Conservation (phyloP, 2,888 invertebrate genomes). For the Drosophila melanosoma region DNA sequence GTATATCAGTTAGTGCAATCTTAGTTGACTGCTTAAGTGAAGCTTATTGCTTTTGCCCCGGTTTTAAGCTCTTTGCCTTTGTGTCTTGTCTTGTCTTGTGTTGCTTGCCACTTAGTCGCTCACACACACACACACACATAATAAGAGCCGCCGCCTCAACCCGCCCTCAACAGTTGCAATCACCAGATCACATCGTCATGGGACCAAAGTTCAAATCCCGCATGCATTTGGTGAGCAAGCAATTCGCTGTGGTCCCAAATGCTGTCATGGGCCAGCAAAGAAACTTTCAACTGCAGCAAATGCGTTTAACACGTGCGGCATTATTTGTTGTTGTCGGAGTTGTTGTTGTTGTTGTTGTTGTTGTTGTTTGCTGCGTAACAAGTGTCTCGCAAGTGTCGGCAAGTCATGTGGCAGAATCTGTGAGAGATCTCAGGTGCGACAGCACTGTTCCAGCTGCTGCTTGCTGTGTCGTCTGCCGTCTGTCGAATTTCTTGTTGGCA, state of each 20-base stretch:
- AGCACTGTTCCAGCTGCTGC: slow-evolving; percentile 25
- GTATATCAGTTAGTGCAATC: slow-evolving; percentile 15
- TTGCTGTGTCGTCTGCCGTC: slow-evolving; percentile 24
- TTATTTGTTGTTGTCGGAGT: background rate
- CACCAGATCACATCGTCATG: slow-evolving; percentile 27
- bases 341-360: background rate
- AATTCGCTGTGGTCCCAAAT: slow-evolving; percentile 8
- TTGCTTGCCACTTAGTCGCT: slow-evolving; percentile 12
- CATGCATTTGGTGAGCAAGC: slow-evolving; percentile 49
- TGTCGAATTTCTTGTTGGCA: slow-evolving; percentile 36
- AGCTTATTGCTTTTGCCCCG: slow-evolving; percentile 15
- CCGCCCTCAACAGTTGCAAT: slow-evolving; percentile 28
- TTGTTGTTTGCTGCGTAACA: slow-evolving; percentile 54
- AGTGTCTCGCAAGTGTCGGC: slow-evolving; percentile 57
- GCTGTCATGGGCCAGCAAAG: slow-evolving; percentile 11
- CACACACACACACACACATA: slow-evolving; percentile 55
- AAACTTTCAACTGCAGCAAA: slow-evolving; percentile 67
- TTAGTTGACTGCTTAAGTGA: slow-evolving; percentile 26
- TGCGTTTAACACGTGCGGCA: slow-evolving; percentile 61
- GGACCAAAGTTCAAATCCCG: slow-evolving; percentile 58
- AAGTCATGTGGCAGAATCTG: slow-evolving; percentile 34
- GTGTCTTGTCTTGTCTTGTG: slow-evolving; percentile 10
- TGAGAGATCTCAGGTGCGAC: slow-evolving; percentile 16
- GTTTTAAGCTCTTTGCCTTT: slow-evolving; percentile 3
- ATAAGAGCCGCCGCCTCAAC: slow-evolving; percentile 40